phyloP scores from a whole-genome alignment of 1,140 invertebrate genomes.

The Drosophila neocordata region DNA sequence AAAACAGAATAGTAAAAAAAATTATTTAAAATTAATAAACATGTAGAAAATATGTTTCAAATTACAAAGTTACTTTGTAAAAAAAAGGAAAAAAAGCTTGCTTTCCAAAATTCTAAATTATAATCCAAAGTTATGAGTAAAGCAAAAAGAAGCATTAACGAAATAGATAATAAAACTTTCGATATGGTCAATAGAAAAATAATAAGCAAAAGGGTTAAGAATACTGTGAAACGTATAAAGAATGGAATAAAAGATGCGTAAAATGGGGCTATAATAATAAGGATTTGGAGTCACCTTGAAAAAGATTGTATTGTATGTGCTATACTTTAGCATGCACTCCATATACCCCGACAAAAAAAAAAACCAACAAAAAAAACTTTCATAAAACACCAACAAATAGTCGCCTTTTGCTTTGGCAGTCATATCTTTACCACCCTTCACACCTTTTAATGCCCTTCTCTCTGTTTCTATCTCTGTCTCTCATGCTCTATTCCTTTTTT shows the following conservation, averaged over 20 bases:
- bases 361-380: neutral
- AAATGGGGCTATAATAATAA: neutral
- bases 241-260: neutral
- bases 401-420: slow-evolving; percentile 55
- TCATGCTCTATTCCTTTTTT: neutral
- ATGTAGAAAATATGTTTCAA: too few species aligned
- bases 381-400: slow-evolving; percentile 46
- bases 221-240: too few species aligned
- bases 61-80: too few species aligned
- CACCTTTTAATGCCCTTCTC: slow-evolving; percentile 69
- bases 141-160: too few species aligned
- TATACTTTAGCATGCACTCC: slow-evolving; percentile 8
- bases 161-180: too few species aligned
- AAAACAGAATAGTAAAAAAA: too few species aligned
- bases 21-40: too few species aligned
- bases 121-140: too few species aligned
- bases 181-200: too few species aligned
- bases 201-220: too few species aligned
- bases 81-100: too few species aligned
- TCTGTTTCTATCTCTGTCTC: slow-evolving; percentile 1
- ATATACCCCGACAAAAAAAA: neutral
- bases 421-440: slow-evolving; percentile 60
- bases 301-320: neutral
- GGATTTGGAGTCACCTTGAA: neutral
- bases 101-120: too few species aligned